Base-by-base conservation (phyloP, 2,888 invertebrate genomes). In the Platycheirus albimanus region DNA sequence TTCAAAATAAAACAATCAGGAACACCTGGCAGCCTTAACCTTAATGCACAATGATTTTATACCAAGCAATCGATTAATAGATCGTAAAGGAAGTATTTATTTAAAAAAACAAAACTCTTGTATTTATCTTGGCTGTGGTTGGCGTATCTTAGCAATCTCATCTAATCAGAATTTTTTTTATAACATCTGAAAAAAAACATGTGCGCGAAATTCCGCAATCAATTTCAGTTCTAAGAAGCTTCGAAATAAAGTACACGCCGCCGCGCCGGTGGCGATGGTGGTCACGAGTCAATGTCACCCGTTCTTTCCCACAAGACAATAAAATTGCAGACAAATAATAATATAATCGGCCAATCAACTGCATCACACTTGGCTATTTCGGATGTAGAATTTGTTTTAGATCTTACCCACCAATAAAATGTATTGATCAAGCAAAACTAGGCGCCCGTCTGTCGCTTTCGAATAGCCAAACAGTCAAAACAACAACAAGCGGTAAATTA, bases 211-310 rank as follows among this genome's bases (percentile, higher is more conserved):
- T 80, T 58, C 69, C 69, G 49, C 69, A 51, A 58, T 66, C 54
- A 67, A 67, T 38, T 54, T 75, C n/a, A 70, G 56, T 51, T 69
- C 54, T 49, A 63, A 69, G 54, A 67, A 61, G 33, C 41, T 8
- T 43, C 33, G 20, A 41, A n/a, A 67, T n/a, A 51, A 30, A 76
- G 52, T 52, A 20, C 1, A n/a, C n/a, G n/a, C n/a, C n/a, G n/a
- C n/a, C n/a, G n/a, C n/a, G n/a, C n/a, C n/a, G n/a, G n/a, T n/a
- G n/a, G n/a, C n/a, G n/a, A n/a, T n/a, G n/a, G 0, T 19, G 30
- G 45, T 61, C 67, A 45, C 54, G 47, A 63, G 71, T 63, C 81
- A 76, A 81, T 76, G 70, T 80, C 76, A 77, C 36, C 49, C 71
- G 63, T 67, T 66, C 70, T 58, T 66, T 66, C n/a, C n/a, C n/a